Evolutionary conservation across 2,888 invertebrate genomes (phyloP).

Genomic region (Noctua pronuba): DNA sequence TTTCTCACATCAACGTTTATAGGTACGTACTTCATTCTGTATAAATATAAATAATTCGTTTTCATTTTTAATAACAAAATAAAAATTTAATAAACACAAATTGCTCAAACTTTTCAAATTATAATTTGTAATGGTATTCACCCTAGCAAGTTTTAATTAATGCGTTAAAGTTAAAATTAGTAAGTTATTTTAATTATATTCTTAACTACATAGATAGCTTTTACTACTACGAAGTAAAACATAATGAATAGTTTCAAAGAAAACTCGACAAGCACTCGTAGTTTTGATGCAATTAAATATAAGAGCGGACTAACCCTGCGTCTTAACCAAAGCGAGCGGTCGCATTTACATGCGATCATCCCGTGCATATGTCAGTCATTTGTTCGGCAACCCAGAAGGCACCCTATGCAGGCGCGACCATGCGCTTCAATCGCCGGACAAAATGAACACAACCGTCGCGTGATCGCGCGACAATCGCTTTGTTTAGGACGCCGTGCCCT

Average conservation of each 20-base stretch:
- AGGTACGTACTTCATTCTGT: neutral
- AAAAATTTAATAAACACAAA: slow-evolving; percentile 3
- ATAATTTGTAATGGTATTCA: slow-evolving; percentile 45
- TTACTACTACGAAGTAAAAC: neutral
- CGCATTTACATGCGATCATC: neutral
- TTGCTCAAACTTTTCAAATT: slow-evolving; percentile 40
- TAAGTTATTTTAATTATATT: slow-evolving; percentile 42
- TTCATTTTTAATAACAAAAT: slow-evolving; percentile 3
- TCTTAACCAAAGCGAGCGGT: neutral
- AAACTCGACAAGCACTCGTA: neutral
- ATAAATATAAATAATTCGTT: neutral
- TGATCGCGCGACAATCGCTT: neutral
- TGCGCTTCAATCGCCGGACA: neutral
- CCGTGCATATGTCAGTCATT: neutral
- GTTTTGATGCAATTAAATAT: neutral
- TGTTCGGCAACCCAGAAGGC: neutral
- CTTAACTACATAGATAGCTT: slow-evolving; percentile 15
- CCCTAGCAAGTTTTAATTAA: slow-evolving; percentile 51
- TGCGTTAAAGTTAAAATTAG: slow-evolving; percentile 44
- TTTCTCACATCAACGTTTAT: neutral
- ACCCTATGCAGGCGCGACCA: neutral
- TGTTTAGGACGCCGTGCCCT: neutral
- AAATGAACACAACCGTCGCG: neutral
- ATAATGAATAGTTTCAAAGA: slow-evolving; percentile 3
- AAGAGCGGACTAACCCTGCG: neutral